Evolutionary conservation across 2,888 invertebrate genomes (phyloP).

Genomic region (Platycheirus albimanus): DNA sequence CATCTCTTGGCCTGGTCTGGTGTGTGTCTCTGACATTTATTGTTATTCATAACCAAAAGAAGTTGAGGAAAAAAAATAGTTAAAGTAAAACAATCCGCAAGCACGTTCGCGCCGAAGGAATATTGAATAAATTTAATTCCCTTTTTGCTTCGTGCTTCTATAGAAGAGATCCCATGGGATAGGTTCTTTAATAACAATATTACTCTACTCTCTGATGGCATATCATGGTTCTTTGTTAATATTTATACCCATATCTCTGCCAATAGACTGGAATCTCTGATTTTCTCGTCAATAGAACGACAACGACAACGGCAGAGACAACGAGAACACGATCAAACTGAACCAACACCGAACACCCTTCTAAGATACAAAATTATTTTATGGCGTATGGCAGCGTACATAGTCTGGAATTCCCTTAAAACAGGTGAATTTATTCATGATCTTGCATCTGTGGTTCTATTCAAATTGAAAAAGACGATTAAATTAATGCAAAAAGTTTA

Average conservation of each 20-base stretch:
- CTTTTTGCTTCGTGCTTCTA: neutral
- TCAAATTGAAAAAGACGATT: slow-evolving; percentile 37
- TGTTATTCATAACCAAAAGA: slow-evolving; percentile 70
- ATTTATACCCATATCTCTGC: slow-evolving; percentile 51
- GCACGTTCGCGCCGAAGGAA: slow-evolving; percentile 56
- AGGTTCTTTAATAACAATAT: slow-evolving; percentile 51
- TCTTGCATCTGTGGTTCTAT: slow-evolving; percentile 49
- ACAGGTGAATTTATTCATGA: slow-evolving; percentile 72
- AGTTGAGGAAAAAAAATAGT: slow-evolving; percentile 6
- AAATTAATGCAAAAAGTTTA: slow-evolving; percentile 30
- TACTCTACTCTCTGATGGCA: slow-evolving; percentile 13
- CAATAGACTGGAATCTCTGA: neutral
- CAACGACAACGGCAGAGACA: slow-evolving; percentile 29
- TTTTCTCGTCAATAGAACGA: neutral
- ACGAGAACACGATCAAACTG: slow-evolving; percentile 27
- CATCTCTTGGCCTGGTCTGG: neutral
- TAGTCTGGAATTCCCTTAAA: slow-evolving; percentile 57
- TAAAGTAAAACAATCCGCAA: slow-evolving; percentile 23
- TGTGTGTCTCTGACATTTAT: slow-evolving; percentile 52
- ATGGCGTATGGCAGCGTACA: neutral
- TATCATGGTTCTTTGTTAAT: slow-evolving; percentile 53
- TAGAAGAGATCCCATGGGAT: neutral
- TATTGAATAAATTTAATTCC: slow-evolving; percentile 66
- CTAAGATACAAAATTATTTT: slow-evolving; percentile 54
- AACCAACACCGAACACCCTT: slow-evolving; percentile 33